Base-by-base conservation (phyloP, 1,140 invertebrate genomes). In the Orussus abietinus region DNA sequence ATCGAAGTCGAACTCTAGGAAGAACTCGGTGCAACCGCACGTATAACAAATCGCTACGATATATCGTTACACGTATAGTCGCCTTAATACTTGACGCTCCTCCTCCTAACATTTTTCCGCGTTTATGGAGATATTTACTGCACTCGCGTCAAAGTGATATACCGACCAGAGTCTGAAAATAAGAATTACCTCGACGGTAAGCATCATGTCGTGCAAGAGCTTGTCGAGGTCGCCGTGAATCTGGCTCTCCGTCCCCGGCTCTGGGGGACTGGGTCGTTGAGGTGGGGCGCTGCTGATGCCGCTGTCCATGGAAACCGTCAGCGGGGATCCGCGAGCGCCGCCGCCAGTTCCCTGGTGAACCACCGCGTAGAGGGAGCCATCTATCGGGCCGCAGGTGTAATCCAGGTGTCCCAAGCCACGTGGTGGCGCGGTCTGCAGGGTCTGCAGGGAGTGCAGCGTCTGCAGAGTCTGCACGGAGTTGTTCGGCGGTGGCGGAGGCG, bases 301-400 rank as follows among this genome's bases (percentile, higher is more conserved):
- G 44, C 85, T 87, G 75, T 90, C 87, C 82, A 88, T 88, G 57
- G 86, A 89, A 57, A 85, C 83, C 50, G 84, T 86, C 69, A 88
- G 77, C 48, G 84, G 82, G 42, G 80, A 81, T 43, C 79, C 76
- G 26, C 80, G 77, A 34, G 75, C 72, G 51, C 73, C 72, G 49
- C 62, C 74, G 45, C 69, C 66, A 44, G 75, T 63, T 46, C 66
- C 70, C 45, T 70, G 75, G 64, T 82, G 82, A 34, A 82, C 78
- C 45, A 90, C 85, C 6, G 89, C 89, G 78, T 93, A 92, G 49
- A 92, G 81, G 62, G 88, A 90, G 46, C 89, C 89, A 81, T 93
- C 90, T 50, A 90, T 75, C 15, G 89, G 88, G 22, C 88, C 87
- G 59, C 84, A 83, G 10, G 84, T 87, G 66, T 90, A 83, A n/a